Base-by-base conservation (phyloP, 2,888 invertebrate genomes). In the Labia minor region DNA sequence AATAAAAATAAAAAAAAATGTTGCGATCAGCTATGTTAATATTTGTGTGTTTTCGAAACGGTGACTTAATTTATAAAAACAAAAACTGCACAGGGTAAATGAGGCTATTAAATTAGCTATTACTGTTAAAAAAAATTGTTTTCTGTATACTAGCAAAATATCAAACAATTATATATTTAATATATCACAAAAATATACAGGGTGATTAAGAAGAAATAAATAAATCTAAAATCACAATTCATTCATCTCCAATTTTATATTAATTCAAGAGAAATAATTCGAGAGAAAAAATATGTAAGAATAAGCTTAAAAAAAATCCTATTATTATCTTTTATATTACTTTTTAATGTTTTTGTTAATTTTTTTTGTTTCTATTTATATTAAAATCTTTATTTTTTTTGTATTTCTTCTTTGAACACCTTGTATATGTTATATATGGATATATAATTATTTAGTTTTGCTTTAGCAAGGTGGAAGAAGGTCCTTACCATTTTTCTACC, bases 41-140 rank as follows among this genome's bases (percentile, higher is more conserved):
- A 26, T 26, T 26, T 26, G 26, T 26, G 26, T 26, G 26, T 26
- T 26, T 26, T 26, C 26, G 26, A 26, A 66, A 70, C 61, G 65
- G 62, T 66, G 67, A 68, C 65, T 66, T 65, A 63, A 65, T 66
- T 66, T 66, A 63, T 67, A 10, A 49, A 49, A 49, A 65, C 66
- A 68, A 69, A 69, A 71, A 67, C 68, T 70, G 70, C 70, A 71
- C 71, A 71, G 71, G 70, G 71, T 71, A 71, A 68, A 67, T 68
- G 71, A 70, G 68, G 69, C 67, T 69, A 68, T 65, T 68, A 66
- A 69, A 67, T 67, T 69, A 67, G 70, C 67, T 68, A 66, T 64
- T 68, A 67, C 63, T 69, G 64, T 65, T 19, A 61, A 49, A 49
- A n/a, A 49, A 49, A 26, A 49, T 49, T 49, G 62, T 62, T 62